A percentile compares a stretch with the other conserved stretches of the same genome.
Evolutionary conservation across 2,888 invertebrate genomes (phyloP).

Genomic region (Malacosoma neustria): DNA sequence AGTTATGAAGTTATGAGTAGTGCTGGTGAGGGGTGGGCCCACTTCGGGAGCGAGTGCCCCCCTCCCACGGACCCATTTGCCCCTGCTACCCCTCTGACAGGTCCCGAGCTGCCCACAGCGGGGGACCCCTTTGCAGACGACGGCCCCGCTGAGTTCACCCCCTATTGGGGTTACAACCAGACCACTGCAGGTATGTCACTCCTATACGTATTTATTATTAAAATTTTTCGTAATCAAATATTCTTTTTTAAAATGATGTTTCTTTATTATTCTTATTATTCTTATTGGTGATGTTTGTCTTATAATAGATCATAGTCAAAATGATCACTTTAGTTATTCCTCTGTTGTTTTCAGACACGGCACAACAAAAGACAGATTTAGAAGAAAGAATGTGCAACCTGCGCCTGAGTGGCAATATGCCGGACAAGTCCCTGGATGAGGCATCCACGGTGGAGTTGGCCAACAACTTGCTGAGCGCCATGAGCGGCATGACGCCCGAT

Average conservation of each 20-base stretch:
- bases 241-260: too few species aligned
- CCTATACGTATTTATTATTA: too few species aligned
- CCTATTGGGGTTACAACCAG: slow-evolving; percentile 27
- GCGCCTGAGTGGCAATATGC: slow-evolving; percentile 11
- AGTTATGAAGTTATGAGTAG: slow-evolving; percentile 2
- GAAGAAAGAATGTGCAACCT: slow-evolving; percentile 8
- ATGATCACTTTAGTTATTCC: too few species aligned
- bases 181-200: slow-evolving; percentile 5
- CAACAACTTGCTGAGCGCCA: slow-evolving; percentile 50
- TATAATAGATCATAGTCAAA: too few species aligned
- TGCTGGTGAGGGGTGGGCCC: slow-evolving; percentile 44
- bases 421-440: slow-evolving; percentile 9
- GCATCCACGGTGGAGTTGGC: slow-evolving; percentile 30
- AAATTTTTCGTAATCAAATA: too few species aligned
- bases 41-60: slow-evolving; percentile 25
- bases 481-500: slow-evolving; percentile 45
- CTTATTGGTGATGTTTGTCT: too few species aligned
- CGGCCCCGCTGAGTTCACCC: slow-evolving; percentile 17
- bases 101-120: slow-evolving; percentile 4
- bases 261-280: too few species aligned
- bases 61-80: slow-evolving; percentile 15
- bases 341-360: too few species aligned
- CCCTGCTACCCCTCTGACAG: slow-evolving; percentile 5
- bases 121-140: slow-evolving; percentile 6
- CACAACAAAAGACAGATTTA: slow-evolving; percentile 9